Evolutionary conservation across 2,113 vertebrate genomes (phyloP).

Genomic region (Pomatostomus ruficeps): DNA sequence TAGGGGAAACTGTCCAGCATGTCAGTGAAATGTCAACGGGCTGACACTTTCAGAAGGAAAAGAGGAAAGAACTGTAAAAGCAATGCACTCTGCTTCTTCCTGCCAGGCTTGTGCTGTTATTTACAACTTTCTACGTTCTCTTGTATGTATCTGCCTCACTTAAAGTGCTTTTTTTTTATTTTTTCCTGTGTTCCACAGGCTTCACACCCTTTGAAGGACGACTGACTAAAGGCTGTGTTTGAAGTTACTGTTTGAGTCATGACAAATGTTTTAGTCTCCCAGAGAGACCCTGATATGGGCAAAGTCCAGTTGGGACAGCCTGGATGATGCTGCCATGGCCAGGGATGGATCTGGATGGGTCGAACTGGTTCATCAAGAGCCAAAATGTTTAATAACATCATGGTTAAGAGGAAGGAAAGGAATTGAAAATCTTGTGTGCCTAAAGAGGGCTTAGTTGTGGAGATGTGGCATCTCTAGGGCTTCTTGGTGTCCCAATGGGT

Average conservation of each 20-base stretch:
- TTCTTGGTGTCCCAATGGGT: neutral
- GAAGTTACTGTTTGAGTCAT: neutral
- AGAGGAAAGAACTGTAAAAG: conserved; percentile 60
- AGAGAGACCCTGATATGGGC: neutral
- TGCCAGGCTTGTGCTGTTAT: conserved; percentile 26
- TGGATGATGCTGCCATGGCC: neutral
- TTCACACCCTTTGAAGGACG: conserved; percentile 21
- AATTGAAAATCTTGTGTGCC: neutral
- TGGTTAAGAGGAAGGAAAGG: neutral
- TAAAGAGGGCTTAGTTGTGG: neutral
- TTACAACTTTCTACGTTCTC: conserved; percentile 25
- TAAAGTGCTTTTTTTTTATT: conserved; percentile 2
- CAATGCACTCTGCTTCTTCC: conserved; percentile 40
- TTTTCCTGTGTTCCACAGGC: conserved; percentile 21
- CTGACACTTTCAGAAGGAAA: conserved; percentile 39
- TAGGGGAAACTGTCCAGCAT: neutral
- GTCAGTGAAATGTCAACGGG: conserved; percentile 9
- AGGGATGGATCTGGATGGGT: neutral
- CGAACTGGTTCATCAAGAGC: neutral
- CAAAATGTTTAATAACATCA: neutral
- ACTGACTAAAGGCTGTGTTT: neutral
- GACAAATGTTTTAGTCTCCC: neutral
- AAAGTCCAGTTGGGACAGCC: fast-evolving
- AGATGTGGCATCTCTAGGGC: neutral
- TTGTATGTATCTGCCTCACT: neutral